Evolutionary conservation across 1,140 invertebrate genomes (phyloP), one percentile per base, ranked within the genome.

Genomic region (Augochlora pura): DNA sequence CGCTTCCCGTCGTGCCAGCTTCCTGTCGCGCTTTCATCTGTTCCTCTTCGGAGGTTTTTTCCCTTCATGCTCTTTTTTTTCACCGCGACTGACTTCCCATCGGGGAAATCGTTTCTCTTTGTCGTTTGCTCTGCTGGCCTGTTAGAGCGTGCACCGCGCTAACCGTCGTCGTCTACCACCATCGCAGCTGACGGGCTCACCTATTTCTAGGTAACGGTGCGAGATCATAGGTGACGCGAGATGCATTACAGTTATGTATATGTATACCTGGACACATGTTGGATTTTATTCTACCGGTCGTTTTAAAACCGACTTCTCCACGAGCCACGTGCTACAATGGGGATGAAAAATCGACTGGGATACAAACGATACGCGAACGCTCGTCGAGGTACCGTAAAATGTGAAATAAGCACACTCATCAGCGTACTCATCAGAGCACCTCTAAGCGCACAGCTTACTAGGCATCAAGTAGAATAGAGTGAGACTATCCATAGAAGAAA

Each of bases 181-280:
- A 8, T 5, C 42, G 0, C 23, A 32, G 52, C 60, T 25, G 62
- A 69, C 52, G 12, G 12, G 63, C 65, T 80, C 81, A 79, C 78
- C 82, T 78, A 82, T 78, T 87, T 81, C 82, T 67, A 79, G 76
- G 80, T 86, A 87, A 87, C 86, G 86, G 86, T 87, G 62, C 82
- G 70, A 79, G 86, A 87, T 84, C 86, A 87, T 87, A 86, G 86
- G 84, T 87, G 84, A 87, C 77, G 85, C 75, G 80, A 86, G 82
- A 82, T 85, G 84, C 80, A 86, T 78, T 87, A 86, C 86, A 87
- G 86, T 86, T 87, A 87, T 57, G 49, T 52, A 52, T 52, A 52
- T 46, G 39, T 49, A 23, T 57, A 21, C 62, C 49, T 23, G 66
- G 39, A 18, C 70, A 54, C 59, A 39, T 52, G 23, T 38, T 21